A percentile compares a stretch with the other conserved stretches of the same genome.
Evolutionary conservation across 2,888 invertebrate genomes (phyloP).

Genomic region (Drosophila peninsularis): DNA sequence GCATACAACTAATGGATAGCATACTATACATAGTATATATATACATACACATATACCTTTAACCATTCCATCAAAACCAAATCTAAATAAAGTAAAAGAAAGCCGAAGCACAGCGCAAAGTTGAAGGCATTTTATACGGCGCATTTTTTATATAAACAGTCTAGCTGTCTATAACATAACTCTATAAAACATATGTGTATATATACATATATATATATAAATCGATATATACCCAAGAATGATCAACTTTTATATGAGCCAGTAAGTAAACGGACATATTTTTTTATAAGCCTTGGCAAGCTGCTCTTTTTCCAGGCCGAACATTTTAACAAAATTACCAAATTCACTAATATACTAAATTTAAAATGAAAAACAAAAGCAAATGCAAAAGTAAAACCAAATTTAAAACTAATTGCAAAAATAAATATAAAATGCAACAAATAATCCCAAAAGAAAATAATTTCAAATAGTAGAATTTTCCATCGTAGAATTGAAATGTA

Average conservation of each 20-base stretch:
- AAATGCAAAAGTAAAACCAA: slow-evolving; percentile 24
- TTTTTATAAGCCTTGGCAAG: slow-evolving; percentile 76
- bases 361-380: slow-evolving; percentile 3
- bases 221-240: slow-evolving; percentile 45
- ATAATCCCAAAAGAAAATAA: slow-evolving; percentile 37
- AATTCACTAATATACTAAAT: slow-evolving; percentile 33
- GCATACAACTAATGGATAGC: slow-evolving; percentile 58
- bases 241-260: slow-evolving; percentile 74
- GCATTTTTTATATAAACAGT: slow-evolving; percentile 76
- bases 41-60: slow-evolving; percentile 32
- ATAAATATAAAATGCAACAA: slow-evolving; percentile 22
- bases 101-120: slow-evolving; percentile 52
- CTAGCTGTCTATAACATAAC: slow-evolving; percentile 68
- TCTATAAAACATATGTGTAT: slow-evolving; percentile 24
- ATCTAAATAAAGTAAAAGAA: slow-evolving; percentile 14
- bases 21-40: slow-evolving; percentile 39
- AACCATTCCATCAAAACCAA: slow-evolving; percentile 56
- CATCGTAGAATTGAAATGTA: slow-evolving; percentile 69
- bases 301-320: slow-evolving; percentile 69
- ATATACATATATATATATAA: slow-evolving; percentile 32
- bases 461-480: slow-evolving; percentile 79
- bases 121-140: slow-evolving; percentile 73
- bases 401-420: too few species aligned
- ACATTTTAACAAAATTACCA: slow-evolving; percentile 73
- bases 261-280: slow-evolving; percentile 77